A percentile compares a stretch with the other conserved stretches of the same genome.
These are phyloP conservation scores for Rhinatrema bivittatum DNA, from an alignment of 2,797 vertebrate species.

Conservation along the genomic window DNA sequence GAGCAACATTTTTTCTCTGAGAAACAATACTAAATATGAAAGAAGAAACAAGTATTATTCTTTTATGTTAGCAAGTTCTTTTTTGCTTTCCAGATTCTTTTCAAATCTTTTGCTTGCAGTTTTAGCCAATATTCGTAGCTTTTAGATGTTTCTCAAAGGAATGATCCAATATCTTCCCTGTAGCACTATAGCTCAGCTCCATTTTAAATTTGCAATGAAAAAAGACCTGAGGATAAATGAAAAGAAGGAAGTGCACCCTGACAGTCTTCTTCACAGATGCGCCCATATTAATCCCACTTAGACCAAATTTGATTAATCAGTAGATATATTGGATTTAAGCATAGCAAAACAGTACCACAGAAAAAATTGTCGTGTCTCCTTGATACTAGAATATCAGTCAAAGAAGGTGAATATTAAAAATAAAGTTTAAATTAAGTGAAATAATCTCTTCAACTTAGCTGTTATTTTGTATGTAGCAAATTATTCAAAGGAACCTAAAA, in stretches of 20 bases:
- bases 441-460: too few relatives aligned
- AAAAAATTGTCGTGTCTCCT: slow-evolving; percentile 13
- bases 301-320: slow-evolving; percentile 59
- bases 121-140: slow-evolving; percentile 58
- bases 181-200: slow-evolving; percentile 58
- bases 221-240: slow-evolving; percentile 43
- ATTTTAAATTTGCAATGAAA: slow-evolving; percentile 57
- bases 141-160: slow-evolving; percentile 71
- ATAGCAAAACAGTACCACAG: slow-evolving; percentile 36
- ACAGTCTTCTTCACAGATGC: slow-evolving; percentile 48
- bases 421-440: too few relatives aligned
- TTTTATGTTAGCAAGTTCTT: slow-evolving; percentile 51
- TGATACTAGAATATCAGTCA: not conserved
- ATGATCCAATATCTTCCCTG: slow-evolving; percentile 55
- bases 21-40: slow-evolving; percentile 55
- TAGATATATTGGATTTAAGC: slow-evolving; percentile 42
- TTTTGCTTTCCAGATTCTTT: slow-evolving; percentile 57
- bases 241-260: slow-evolving; percentile 38
- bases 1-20: slow-evolving; percentile 44
- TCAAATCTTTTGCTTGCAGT: slow-evolving; percentile 48
- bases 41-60: slow-evolving; percentile 43
- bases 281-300: slow-evolving; percentile 61
- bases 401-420: too few relatives aligned
- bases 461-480: too few relatives aligned
- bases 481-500: too few relatives aligned